Evolutionary conservation across 1,140 invertebrate genomes (phyloP).

Genomic region (silkworm (Bombyx mori)): ASM3026992v2 NC_085129.1:16086001-16086500

Average conservation of each 20-base stretch:
- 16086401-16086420: slow-evolving; percentile 59
- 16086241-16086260: slow-evolving; percentile 73
- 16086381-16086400: slow-evolving; percentile 62
- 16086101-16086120: too few species aligned
- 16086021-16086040: too few species aligned
- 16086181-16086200: background rate
- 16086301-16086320: slow-evolving; percentile 32
- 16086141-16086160: too few species aligned
- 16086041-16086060: too few species aligned
- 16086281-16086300: slow-evolving; percentile 45
- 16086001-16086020: too few species aligned
- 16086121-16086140: too few species aligned
- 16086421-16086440: slow-evolving; percentile 55
- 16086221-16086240: background rate
- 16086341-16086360: slow-evolving; percentile 64
- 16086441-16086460: slow-evolving; percentile 56
- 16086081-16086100: too few species aligned
- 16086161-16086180: too few species aligned
- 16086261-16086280: slow-evolving; percentile 88
- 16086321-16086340: slow-evolving; percentile 53
- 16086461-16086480: slow-evolving; percentile 46
- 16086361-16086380: slow-evolving; percentile 53
- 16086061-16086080: too few species aligned
- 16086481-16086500: slow-evolving; percentile 61
- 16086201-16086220: slow-evolving; percentile 1